Evolutionary conservation across 2,113 vertebrate genomes (phyloP).

Genomic region (Craseonycteris thonglongyai): DNA sequence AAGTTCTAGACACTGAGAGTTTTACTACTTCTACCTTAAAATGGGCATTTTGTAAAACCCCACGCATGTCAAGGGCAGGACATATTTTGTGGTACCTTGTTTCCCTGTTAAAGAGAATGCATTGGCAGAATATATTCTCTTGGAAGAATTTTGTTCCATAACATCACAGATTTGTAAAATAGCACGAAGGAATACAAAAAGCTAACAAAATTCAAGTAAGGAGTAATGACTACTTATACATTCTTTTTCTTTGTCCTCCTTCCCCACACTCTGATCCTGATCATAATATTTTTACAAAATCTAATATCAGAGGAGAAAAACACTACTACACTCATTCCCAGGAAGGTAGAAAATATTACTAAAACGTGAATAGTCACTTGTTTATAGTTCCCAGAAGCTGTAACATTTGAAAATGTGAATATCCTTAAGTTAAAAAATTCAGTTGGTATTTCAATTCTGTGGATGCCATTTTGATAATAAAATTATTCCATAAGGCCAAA

Average conservation of each 20-base stretch:
- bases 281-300: background rate
- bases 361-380: background rate
- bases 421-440: background rate
- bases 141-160: background rate
- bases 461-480: background rate
- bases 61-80: background rate
- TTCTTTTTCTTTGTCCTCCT: background rate
- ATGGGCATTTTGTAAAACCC: background rate
- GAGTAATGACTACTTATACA: background rate
- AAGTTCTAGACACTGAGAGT: background rate
- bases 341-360: background rate
- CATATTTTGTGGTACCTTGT: background rate
- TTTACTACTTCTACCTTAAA: background rate
- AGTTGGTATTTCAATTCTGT: background rate
- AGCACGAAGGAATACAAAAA: background rate
- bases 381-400: background rate
- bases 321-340: background rate
- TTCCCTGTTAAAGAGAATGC: background rate
- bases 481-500: background rate
- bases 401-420: slow-evolving; percentile 5
- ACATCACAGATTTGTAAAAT: background rate
- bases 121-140: background rate
- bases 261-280: background rate
- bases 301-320: background rate
- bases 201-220: background rate